phyloP scores from a whole-genome alignment of 1,140 invertebrate species.

The Saccostrea cuccullata region DNA sequence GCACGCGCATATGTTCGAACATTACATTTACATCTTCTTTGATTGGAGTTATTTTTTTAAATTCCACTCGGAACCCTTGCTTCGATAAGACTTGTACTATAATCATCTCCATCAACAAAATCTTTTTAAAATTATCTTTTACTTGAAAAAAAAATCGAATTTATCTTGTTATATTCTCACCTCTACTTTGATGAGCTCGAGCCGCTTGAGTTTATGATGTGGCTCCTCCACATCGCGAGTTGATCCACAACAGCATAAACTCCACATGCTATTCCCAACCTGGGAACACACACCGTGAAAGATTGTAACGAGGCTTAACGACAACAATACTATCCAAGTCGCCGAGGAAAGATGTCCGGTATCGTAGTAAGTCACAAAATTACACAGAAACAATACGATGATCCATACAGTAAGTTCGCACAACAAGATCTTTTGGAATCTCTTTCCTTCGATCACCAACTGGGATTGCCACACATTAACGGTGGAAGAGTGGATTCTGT shows the following conservation, averaged over 20 bases:
- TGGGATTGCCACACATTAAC: slow-evolving; percentile 69
- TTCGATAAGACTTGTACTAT: no score
- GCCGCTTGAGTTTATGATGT: slow-evolving; percentile 64
- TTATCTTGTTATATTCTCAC: slow-evolving; percentile 50
- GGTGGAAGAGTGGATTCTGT: slow-evolving; percentile 66
- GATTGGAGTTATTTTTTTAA: no score
- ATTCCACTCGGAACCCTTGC: no score
- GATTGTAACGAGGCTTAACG: slow-evolving; percentile 50
- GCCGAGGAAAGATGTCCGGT: slow-evolving; percentile 23
- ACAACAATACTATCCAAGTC: slow-evolving; percentile 58
- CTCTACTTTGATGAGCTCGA: slow-evolving; percentile 67
- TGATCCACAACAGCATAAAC: slow-evolving; percentile 58
- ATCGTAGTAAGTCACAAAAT: slow-evolving; percentile 58
- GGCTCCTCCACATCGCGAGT: slow-evolving; percentile 63
- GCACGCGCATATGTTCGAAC: no score
- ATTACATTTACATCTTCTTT: no score
- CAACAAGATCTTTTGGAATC: slow-evolving; percentile 59
- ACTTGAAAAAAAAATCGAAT: neutral
- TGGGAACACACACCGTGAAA: slow-evolving; percentile 55
- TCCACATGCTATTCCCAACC: slow-evolving; percentile 60
- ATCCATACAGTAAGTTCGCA: slow-evolving; percentile 56
- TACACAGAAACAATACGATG: slow-evolving; percentile 55
- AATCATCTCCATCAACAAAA: no score
- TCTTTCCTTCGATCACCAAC: slow-evolving; percentile 59
- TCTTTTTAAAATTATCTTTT: no score